Evolutionary conservation across 2,888 invertebrate species (phyloP).

Genomic region (Hemithea aestivaria): DNA sequence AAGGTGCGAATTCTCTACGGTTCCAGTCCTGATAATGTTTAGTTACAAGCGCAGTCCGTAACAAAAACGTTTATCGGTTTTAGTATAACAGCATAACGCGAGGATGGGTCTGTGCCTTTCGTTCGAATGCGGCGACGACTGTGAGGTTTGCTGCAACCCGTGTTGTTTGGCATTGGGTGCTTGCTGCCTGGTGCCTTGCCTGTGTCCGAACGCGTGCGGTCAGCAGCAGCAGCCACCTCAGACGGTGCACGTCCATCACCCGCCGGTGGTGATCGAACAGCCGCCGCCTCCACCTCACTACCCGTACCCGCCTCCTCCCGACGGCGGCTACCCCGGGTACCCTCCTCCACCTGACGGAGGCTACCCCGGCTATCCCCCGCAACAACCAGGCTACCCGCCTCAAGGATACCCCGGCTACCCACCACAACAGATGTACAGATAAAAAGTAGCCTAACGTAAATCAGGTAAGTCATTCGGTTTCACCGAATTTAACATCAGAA

Average conservation of each 20-base stretch:
- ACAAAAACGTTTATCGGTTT: conserved; percentile 39
- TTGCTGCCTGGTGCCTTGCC: conserved; percentile 65
- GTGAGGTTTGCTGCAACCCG: conserved; percentile 63
- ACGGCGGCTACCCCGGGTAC: conserved; percentile 40
- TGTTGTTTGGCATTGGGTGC: conserved; percentile 68
- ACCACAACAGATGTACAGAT: conserved; percentile 44
- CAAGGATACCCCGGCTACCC: conserved; percentile 28
- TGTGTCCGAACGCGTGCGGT: conserved; percentile 70
- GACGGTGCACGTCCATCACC: conserved; percentile 61
- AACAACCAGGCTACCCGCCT: conserved; percentile 35
- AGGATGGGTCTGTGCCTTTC: conserved; percentile 68
- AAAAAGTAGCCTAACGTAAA: conserved; percentile 31
- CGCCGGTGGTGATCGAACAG: conserved; percentile 50
- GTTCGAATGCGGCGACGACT: conserved; percentile 65
- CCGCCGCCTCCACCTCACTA: conserved; percentile 39
- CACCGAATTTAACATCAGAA: too few relatives aligned
- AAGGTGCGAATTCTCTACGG: conserved; percentile 16
- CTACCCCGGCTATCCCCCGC: conserved; percentile 39
- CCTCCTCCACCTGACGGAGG: conserved; percentile 37
- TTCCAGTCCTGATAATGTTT: conserved; percentile 11
- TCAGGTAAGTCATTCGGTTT: conserved; percentile 36
- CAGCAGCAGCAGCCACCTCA: conserved; percentile 57
- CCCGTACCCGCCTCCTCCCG: conserved; percentile 39
- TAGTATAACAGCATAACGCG: conserved; percentile 46
- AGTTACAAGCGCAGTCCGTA: conserved; percentile 17